A percentile compares a stretch with the other conserved stretches of the same genome.
phyloP scores from a whole-genome alignment of 2,797 vertebrate species.

The Xerus rutilus region DNA sequence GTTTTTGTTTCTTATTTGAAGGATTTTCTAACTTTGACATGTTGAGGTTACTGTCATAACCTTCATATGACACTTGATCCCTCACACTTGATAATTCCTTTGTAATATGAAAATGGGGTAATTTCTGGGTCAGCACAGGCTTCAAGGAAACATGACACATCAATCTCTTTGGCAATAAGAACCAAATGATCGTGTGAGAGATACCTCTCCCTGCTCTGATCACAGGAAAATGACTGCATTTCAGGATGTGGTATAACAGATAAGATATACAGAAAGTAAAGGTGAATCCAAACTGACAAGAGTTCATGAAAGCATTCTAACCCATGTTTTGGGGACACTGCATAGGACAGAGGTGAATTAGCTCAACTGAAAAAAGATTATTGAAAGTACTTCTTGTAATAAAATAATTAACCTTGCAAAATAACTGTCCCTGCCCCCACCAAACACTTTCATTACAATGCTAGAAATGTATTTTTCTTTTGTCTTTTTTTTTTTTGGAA shows the following conservation, averaged over 20 bases:
- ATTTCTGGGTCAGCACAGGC: constrained; percentile 40
- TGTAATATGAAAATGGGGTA: constrained; percentile 64
- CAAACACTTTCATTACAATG: constrained; percentile 10
- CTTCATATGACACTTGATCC: constrained; percentile 8
- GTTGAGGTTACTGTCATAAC: constrained; percentile 24
- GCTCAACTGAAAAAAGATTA: constrained; percentile 57
- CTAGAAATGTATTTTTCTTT: background rate
- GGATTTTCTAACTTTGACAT: constrained; percentile 44
- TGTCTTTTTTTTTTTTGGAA: too few species aligned
- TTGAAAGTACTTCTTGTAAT: constrained; percentile 20
- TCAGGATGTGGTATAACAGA: constrained; percentile 43
- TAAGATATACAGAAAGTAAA: background rate
- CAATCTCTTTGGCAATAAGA: constrained; percentile 56
- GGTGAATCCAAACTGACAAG: background rate
- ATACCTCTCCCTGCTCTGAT: background rate
- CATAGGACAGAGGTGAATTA: background rate
- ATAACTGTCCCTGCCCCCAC: background rate
- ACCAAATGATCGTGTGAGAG: constrained; percentile 30
- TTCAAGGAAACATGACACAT: constrained; percentile 71
- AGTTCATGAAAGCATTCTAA: constrained; percentile 27
- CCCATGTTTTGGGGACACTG: background rate
- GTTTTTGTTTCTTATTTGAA: constrained; percentile 49
- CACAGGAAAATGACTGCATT: constrained; percentile 26
- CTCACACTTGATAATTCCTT: constrained; percentile 48
- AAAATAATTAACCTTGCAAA: constrained; percentile 51